Evolutionary conservation across 1,140 invertebrate species (phyloP).

Genomic region (Whitmania pigra): DNA sequence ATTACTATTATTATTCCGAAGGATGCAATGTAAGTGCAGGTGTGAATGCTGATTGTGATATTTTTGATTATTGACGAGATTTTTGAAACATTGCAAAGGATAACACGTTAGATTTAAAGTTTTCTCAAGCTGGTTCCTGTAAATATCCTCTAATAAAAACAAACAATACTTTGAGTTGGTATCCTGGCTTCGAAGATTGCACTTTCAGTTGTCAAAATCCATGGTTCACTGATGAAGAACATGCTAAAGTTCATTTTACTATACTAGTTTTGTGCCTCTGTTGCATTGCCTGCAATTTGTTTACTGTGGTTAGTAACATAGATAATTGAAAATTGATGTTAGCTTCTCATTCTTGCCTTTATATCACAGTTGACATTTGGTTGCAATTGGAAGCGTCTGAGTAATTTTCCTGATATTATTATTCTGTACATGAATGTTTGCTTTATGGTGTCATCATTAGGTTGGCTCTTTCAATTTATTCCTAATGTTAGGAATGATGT

Average conservation of each 20-base stretch:
- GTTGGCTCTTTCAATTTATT: neutral
- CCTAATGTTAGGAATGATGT: neutral
- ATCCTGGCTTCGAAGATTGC: conserved; percentile 2
- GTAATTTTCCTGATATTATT: neutral
- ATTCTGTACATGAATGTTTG: conserved; percentile 6
- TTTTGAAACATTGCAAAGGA: neutral
- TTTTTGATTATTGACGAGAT: neutral
- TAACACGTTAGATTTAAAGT: neutral
- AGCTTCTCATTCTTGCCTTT: neutral
- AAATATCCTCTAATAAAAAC: neutral
- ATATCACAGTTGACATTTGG: neutral
- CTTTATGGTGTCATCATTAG: neutral
- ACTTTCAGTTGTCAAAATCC: conserved; percentile 11
- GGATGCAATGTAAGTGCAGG: neutral
- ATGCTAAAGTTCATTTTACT: neutral
- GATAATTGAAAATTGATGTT: neutral
- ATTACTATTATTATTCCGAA: neutral
- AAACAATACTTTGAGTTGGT: neutral
- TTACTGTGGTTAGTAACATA: neutral
- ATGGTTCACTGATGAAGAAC: conserved; percentile 4
- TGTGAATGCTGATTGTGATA: neutral
- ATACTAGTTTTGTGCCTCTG: neutral
- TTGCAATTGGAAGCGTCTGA: neutral
- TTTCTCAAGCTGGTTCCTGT: neutral
- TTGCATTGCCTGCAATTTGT: neutral